Evolutionary conservation across 2,888 invertebrate species (phyloP), one percentile per base, ranked within the genome.

Genomic region (Morpho achilles): DNA sequence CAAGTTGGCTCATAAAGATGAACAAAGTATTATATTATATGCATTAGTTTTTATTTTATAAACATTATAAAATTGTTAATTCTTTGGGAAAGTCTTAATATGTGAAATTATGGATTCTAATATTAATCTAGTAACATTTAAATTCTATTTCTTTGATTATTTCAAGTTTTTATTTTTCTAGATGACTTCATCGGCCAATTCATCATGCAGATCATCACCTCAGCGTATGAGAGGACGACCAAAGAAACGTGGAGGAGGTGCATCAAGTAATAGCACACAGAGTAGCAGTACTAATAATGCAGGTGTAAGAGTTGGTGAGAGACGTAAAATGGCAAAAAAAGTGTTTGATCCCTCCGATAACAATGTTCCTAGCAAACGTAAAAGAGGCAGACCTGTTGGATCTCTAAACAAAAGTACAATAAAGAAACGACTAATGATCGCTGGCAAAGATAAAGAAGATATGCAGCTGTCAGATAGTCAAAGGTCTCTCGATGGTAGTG

Each of bases 331-430:
- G 91, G 96, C 96, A 0, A 96, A 95, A 75, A 95, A 95, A 76
- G 96, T 96, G 0, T 96, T 96, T 75, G 96, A 96, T 82, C 96
- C 96, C 3, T 96, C 96, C 0, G 96, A 96, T 71, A 95, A 94
- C 67, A 95, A 96, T 80, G 84, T 95, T 44, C 95, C 96, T 8
- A 92, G 92, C 67, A 93, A 93, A 73, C 86, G 94, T 50, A 94
- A 94, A 80, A 86, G 95, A 60, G 95, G 95, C 1, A 90, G 94
- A 51, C 94, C 94, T 8, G 87, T 93, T 3, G 93, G 93, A 5
- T 92, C 92, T 9, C 80, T 93, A 8, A 93, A 93, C 69, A 93
- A 93, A 75, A 84, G 91, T 48, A 91, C 92, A 4, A 84, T 92
- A 3, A 92, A 93, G 68, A 92, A 92, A 67, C 82, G 79, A 72